phyloP scores from a whole-genome alignment of 2,113 vertebrate species.

The Spilogale gracilis region DNA sequence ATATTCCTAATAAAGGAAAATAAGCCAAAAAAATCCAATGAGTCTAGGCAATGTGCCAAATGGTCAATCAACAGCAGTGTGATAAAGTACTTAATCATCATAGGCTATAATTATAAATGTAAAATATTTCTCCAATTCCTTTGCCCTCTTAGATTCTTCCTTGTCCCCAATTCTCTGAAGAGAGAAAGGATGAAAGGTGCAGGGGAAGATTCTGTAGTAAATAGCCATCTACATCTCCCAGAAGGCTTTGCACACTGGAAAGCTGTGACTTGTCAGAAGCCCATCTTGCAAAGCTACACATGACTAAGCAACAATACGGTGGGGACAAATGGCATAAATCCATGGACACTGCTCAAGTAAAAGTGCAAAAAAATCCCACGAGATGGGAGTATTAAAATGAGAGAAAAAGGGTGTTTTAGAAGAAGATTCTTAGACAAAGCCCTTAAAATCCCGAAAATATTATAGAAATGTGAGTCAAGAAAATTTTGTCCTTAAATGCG shows the following conservation, averaged over 20 bases:
- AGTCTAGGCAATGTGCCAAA: background rate
- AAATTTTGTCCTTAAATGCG: background rate
- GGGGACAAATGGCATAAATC: background rate
- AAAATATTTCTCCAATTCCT: background rate
- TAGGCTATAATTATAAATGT: background rate
- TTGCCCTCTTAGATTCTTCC: background rate
- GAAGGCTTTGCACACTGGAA: background rate
- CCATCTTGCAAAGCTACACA: background rate
- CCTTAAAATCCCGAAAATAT: background rate
- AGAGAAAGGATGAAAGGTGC: background rate
- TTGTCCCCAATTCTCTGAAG: background rate
- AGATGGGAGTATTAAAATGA: background rate
- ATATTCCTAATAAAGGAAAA: constrained; percentile 3
- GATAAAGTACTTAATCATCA: background rate
- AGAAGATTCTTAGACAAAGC: background rate
- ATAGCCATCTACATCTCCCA: background rate
- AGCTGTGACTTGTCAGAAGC: background rate
- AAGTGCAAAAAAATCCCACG: background rate
- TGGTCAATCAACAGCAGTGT: background rate
- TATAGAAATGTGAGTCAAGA: background rate
- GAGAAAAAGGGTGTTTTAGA: background rate
- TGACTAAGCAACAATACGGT: background rate
- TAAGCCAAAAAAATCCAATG: background rate
- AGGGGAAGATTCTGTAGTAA: background rate
- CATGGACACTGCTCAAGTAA: background rate